Percentiles rank a stretch among this genome's conserved stretches.
phyloP scores from a whole-genome alignment of 2,888 invertebrate genomes.

The Drosophila leonis region DNA sequence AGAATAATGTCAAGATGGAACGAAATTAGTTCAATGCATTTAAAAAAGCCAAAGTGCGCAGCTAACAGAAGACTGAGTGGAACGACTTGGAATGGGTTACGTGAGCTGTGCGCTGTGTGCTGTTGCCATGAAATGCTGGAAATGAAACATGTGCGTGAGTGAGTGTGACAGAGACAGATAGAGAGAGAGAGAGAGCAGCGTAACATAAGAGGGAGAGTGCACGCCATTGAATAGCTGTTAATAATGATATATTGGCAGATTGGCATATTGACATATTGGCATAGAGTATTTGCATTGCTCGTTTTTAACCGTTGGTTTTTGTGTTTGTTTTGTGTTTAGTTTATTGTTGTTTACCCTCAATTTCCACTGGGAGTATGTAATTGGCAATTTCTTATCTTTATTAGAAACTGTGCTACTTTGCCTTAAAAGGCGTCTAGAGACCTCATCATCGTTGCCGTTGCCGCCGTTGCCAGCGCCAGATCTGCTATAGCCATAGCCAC shows the following conservation, averaged over 20 bases:
- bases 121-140: constrained; percentile 12
- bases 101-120: not conserved
- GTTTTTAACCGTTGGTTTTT: constrained; percentile 28
- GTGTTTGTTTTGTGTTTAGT: not conserved
- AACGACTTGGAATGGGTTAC: not conserved
- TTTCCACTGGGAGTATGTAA: constrained; percentile 88
- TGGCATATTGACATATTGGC: constrained; percentile 8
- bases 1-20: not conserved
- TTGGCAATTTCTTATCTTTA: constrained; percentile 86
- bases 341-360: constrained; percentile 86
- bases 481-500: constrained; percentile 19
- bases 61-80: constrained; percentile 7
- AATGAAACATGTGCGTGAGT: constrained; percentile 19
- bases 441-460: constrained; percentile 85
- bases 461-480: constrained; percentile 26
- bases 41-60: constrained; percentile 32
- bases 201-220: constrained; percentile 21
- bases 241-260: constrained; percentile 13
- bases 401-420: constrained; percentile 84
- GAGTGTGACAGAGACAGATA: constrained; percentile 14
- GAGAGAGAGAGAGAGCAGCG: constrained; percentile 10
- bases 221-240: constrained; percentile 19
- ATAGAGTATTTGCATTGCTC: constrained; percentile 22
- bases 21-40: constrained; percentile 9
- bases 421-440: constrained; percentile 86